Evolutionary conservation across 1,140 invertebrate genomes (phyloP).

Genomic region (Conopomorpha cramerella): DNA sequence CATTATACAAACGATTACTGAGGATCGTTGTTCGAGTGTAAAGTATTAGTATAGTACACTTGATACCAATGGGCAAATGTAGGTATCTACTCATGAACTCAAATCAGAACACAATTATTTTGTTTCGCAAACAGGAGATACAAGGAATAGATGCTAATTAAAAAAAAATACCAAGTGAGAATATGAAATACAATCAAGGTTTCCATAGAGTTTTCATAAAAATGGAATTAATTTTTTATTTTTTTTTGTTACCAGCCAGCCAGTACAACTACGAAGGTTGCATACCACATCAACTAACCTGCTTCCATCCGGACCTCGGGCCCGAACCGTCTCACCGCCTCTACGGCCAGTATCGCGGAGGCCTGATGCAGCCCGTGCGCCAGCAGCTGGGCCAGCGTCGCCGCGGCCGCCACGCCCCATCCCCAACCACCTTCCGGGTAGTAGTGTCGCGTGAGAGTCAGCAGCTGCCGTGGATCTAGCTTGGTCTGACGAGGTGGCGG

Average conservation of each 20-base stretch:
- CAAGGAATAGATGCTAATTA: neutral
- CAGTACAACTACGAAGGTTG: neutral
- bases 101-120: neutral
- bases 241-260: neutral
- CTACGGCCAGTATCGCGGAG: conserved; percentile 55
- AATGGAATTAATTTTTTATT: neutral
- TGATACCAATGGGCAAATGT: too few species aligned
- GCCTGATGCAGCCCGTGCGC: conserved; percentile 69
- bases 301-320: conserved; percentile 49
- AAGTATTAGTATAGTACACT: too few species aligned
- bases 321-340: conserved; percentile 53
- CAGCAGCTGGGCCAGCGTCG: conserved; percentile 69
- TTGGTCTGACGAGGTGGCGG: conserved; percentile 35
- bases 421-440: conserved; percentile 84
- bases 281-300: conserved; percentile 22
- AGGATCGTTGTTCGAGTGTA: too few species aligned
- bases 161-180: neutral
- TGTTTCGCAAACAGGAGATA: neutral
- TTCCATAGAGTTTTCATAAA: too few species aligned
- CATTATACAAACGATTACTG: too few species aligned
- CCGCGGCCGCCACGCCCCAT: conserved; percentile 72
- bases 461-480: conserved; percentile 49
- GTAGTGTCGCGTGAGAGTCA: conserved; percentile 66
- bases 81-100: too few species aligned
- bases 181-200: too few species aligned